Conservation (phyloP, 1,140 invertebrate species). For the Microplitis mediator region DNA sequence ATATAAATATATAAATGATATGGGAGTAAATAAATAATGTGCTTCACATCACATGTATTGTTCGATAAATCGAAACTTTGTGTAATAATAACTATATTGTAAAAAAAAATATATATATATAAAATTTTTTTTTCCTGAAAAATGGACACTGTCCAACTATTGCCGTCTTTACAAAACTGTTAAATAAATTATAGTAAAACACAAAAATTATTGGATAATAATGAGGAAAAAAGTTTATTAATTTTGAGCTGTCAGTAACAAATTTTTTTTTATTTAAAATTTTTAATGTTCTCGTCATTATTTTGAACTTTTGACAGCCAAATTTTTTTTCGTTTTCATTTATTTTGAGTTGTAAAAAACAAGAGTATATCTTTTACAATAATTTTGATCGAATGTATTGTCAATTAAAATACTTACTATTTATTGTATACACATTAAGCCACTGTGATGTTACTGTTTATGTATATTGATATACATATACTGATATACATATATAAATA, state of each 20-base stretch:
- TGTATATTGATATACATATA: conserved; percentile 46
- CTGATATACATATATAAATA: too few species aligned
- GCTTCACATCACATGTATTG: background rate
- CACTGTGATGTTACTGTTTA: conserved; percentile 61
- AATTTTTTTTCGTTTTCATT: too few species aligned
- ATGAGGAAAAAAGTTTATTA: too few species aligned
- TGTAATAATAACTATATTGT: background rate
- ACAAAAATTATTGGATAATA: too few species aligned
- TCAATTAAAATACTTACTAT: conserved; percentile 33
- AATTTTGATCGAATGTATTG: background rate
- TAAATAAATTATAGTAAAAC: background rate
- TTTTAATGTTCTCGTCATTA: too few species aligned
- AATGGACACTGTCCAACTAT: background rate
- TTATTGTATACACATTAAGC: conserved; percentile 58
- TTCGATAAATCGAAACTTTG: background rate
- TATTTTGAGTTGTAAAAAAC: too few species aligned
- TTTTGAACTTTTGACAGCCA: too few species aligned
- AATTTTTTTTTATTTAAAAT: too few species aligned
- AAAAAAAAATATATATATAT: background rate
- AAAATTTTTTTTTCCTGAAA: too few species aligned
- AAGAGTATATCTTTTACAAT: too few species aligned
- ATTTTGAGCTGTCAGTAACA: too few species aligned
- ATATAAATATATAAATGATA: too few species aligned
- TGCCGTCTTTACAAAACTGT: background rate
- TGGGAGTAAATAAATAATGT: background rate